Percentiles rank a stretch among this genome's conserved stretches.
Evolutionary conservation across 2,797 vertebrate species (phyloP).

Genomic region (Sebastes oblongus): DNA sequence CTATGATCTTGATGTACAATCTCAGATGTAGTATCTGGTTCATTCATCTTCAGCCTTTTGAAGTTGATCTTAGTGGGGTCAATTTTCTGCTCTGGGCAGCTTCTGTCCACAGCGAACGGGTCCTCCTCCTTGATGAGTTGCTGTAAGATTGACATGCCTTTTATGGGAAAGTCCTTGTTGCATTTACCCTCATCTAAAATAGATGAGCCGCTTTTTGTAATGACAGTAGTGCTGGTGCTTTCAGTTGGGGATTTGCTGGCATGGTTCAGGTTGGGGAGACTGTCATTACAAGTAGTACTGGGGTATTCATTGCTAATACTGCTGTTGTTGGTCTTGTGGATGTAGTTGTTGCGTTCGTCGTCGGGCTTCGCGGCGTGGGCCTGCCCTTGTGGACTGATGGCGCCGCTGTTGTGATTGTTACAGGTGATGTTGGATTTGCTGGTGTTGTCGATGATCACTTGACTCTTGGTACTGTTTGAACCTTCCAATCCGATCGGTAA

Average conservation of each 20-base stretch:
- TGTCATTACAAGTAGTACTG: slow-evolving; percentile 70
- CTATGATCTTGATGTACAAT: slow-evolving; percentile 58
- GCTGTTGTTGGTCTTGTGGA: slow-evolving; percentile 80
- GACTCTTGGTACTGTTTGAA: slow-evolving; percentile 67
- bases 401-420: slow-evolving; percentile 67
- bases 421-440: slow-evolving; percentile 73
- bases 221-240: slow-evolving; percentile 78
- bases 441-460: slow-evolving; percentile 73
- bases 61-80: slow-evolving; percentile 95
- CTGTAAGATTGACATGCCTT: slow-evolving; percentile 81
- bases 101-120: slow-evolving; percentile 51
- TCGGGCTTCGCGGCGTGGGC: slow-evolving; percentile 30
- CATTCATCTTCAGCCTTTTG: slow-evolving; percentile 90
- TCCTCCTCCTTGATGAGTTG: slow-evolving; percentile 79
- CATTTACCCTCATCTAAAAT: slow-evolving; percentile 67
- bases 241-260: slow-evolving; percentile 77
- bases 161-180: slow-evolving; percentile 76
- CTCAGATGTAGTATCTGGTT: slow-evolving; percentile 81
- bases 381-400: slow-evolving; percentile 60
- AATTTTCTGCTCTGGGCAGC: slow-evolving; percentile 82
- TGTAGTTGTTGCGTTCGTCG: slow-evolving; percentile 58
- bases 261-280: slow-evolving; percentile 69
- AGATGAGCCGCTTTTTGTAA: slow-evolving; percentile 71
- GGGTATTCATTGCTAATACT: slow-evolving; percentile 71
- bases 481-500: slow-evolving; percentile 41